Base-by-base conservation (phyloP, 2,888 invertebrate species). In the Coenonympha arcania region DNA sequence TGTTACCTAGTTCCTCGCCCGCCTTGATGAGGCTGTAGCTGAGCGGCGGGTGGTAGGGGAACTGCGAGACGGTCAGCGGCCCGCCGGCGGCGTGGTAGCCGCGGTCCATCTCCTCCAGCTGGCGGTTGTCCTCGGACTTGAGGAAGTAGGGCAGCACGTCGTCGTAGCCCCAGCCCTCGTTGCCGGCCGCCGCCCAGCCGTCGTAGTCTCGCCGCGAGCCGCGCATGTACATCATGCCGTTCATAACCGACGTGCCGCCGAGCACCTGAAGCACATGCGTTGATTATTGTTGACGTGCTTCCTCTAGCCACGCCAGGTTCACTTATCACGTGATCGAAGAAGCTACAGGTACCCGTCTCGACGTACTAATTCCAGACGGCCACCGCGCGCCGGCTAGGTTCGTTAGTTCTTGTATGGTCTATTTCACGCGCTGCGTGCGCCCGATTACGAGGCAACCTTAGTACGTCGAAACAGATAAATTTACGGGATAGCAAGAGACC, bases 181-280 rank as follows among this genome's bases (percentile, higher is more conserved):
- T 95, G 6, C 97, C 97, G 52, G 91, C 87, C 0, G 89, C 90
- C 0, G 93, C 94, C 97, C 96, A 97, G 54, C 90, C 88, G 70
- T 97, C 95, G 78, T 92, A 97, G 79, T 97, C 97, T 54, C 90
- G 90, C 18, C 92, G 89, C 50, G 95, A 92, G 1, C 97, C 97
- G 19, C 97, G 88, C 59, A 97, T 94, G 77, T 97, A 97, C 90
- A 94, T 96, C 97, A 98, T 98, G 16, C 97, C 97, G 76, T 98
- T 98, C 86, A 97, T 90, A 0, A 95, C 95, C 11, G 96, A 96
- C 0, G 95, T 96, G 0, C 97, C 97, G 4, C 97, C 97, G 6
- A 96, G 79, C 0, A 95, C 94, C 92, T 92, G 70, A 54, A n/a
- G n/a, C n/a, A n/a, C n/a, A n/a, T n/a, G n/a, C n/a, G n/a, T n/a